A percentile compares a stretch with the other conserved stretches of the same genome.
Conservation (phyloP, 2,113 vertebrate genomes). For the Chloebia gouldiae region DNA sequence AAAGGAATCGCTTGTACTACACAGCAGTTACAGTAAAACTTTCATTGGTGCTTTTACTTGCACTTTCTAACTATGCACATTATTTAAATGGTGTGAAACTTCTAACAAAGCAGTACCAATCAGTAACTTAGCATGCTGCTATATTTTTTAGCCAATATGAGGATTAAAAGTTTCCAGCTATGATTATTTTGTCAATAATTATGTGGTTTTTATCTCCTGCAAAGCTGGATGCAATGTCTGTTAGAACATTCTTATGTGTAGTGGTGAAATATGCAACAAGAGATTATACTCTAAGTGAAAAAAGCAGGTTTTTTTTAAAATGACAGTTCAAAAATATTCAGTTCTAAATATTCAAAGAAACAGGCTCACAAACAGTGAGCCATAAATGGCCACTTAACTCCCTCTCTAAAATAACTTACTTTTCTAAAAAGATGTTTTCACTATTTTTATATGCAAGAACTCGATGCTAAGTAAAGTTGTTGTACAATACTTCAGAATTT, state of each 20-base stretch:
- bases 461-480: not conserved
- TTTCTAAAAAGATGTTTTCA: not conserved
- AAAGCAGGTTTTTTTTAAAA: not conserved
- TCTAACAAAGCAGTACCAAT: not conserved
- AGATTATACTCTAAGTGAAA: not conserved
- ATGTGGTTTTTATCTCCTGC: not conserved
- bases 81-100: not conserved
- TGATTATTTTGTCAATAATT: not conserved
- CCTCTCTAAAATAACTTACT: not conserved
- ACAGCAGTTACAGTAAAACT: not conserved
- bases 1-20: not conserved
- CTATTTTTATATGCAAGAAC: not conserved
- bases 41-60: not conserved
- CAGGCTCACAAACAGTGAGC: not conserved
- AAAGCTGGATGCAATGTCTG: not conserved
- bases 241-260: not conserved
- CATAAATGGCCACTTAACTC: not conserved
- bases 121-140: not conserved
- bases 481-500: not conserved
- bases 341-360: constrained; percentile 34
- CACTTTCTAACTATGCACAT: not conserved
- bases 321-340: not conserved
- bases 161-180: not conserved
- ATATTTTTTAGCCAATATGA: not conserved
- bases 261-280: not conserved